Conservation (phyloP, 2,113 vertebrate species). For the Hiodon alosoides region DNA sequence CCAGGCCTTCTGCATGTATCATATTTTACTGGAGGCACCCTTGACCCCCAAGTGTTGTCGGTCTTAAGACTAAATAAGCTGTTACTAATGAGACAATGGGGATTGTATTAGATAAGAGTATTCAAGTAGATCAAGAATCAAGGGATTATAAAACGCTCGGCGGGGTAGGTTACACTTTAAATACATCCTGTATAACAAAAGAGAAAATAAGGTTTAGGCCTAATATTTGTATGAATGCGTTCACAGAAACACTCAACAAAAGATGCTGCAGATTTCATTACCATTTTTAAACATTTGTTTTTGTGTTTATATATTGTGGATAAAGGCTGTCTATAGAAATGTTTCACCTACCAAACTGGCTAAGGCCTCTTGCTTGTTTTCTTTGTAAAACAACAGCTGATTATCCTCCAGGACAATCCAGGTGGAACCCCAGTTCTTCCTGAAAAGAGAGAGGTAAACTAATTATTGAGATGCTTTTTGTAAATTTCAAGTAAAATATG, state of each 20-base stretch:
- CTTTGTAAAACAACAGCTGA: conserved; percentile 84
- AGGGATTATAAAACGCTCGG: too few relatives aligned
- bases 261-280: too few relatives aligned
- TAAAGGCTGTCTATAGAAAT: not conserved
- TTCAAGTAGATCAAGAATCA: too few relatives aligned
- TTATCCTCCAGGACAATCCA: conserved; percentile 74
- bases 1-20: not conserved
- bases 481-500: not conserved
- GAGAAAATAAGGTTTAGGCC: not conserved
- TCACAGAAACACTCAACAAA: too few relatives aligned
- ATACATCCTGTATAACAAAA: not conserved
- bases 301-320: too few relatives aligned
- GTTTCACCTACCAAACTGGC: conserved; percentile 65
- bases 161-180: conserved; percentile 25
- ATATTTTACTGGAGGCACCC: not conserved
- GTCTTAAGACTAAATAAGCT: not conserved
- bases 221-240: too few relatives aligned
- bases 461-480: not conserved
- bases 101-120: too few relatives aligned
- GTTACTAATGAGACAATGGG: too few relatives aligned
- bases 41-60: not conserved
- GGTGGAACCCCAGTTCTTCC: conserved; percentile 83
- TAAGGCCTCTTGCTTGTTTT: conserved; percentile 72
- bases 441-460: conserved; percentile 33
- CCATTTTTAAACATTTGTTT: too few relatives aligned